Evolutionary conservation across 35 echinoderm and acorn worm genomes (phyloP), one percentile per base, ranked within the genome.

Genomic region (Strongylocentrotus purpuratus): DNA sequence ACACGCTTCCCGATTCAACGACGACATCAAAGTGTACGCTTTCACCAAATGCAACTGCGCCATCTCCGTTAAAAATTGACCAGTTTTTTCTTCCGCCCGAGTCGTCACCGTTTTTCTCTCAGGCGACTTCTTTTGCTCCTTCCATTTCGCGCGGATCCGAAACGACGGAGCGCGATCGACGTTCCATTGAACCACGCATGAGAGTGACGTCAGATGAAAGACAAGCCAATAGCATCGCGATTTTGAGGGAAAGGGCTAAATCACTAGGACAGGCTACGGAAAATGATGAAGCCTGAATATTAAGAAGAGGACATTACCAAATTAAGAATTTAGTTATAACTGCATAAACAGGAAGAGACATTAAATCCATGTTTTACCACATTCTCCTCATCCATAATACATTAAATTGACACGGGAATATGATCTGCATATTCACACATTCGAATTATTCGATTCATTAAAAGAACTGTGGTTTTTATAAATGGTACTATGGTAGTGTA

Each of bases 201-300:
- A 11, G 88, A 15, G 88, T 90, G 18, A 88, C 15, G 46, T 93
- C 95, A 45, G 95, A 95, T 28, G 95, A 88, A n/a, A 59, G 96
- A 65, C 95, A 95, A 46, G 94, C 46, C 92, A 97, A 95, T 33
- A 97, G 96, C 92, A 97, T 97, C 28, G 95, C 96, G 15, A 85
- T 46, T 0, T 91, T 97, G 6, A 61, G 96, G 15, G 35, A 95
- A 61, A 89, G 96, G 41, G 96, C 96, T 32, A 95, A 94, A 55
- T 95, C 94, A 35, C 9, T 89, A 4, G 28, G 20, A 78, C 65
- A 78, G 1, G 0, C 65, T 78, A 55, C 15, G 50, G 65, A 78
- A 78, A 78, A 28, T 78, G 6, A 28, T 78, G 65, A 78, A 22
- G 5, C 22, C 20, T 28, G 22, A 78, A n/a, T n/a, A n/a, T 11